phyloP scores from a whole-genome alignment of 2,797 vertebrate genomes.

The Acipenser transmontanus region DNA sequence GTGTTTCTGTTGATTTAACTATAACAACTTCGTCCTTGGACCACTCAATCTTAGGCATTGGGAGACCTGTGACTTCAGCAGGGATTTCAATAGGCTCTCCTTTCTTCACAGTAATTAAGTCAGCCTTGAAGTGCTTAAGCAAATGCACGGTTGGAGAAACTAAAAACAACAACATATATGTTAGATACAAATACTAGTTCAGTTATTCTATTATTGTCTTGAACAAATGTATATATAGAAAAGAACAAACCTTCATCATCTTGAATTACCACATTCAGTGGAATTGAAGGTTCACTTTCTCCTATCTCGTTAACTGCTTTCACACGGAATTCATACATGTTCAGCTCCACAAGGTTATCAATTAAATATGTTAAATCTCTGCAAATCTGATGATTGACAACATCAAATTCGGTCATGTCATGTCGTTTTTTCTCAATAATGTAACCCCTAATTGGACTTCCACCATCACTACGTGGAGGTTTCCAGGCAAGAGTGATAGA shows the following conservation, averaged over 20 bases:
- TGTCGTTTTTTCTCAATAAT: slow-evolving; percentile 90
- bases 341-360: slow-evolving; percentile 82
- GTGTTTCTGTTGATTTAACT: slow-evolving; percentile 66
- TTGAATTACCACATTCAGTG: slow-evolving; percentile 77
- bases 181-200: background rate
- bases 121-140: slow-evolving; percentile 77
- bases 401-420: slow-evolving; percentile 79
- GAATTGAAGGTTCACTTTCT: slow-evolving; percentile 78
- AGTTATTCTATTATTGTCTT: no score
- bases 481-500: slow-evolving; percentile 86
- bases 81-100: slow-evolving; percentile 83
- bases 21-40: slow-evolving; percentile 73
- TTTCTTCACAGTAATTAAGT: slow-evolving; percentile 78
- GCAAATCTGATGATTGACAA: slow-evolving; percentile 79
- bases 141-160: slow-evolving; percentile 79
- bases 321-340: slow-evolving; percentile 90
- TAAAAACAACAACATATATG: slow-evolving; percentile 38
- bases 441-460: slow-evolving; percentile 81
- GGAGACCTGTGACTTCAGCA: slow-evolving; percentile 85
- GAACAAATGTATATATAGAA: background rate
- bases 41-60: slow-evolving; percentile 87
- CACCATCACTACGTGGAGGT: slow-evolving; percentile 87
- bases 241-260: slow-evolving; percentile 80
- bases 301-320: slow-evolving; percentile 85
- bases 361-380: slow-evolving; percentile 67